Evolutionary conservation across 2,888 invertebrate genomes (phyloP).

Genomic region (Aleiodes testaceus): DNA sequence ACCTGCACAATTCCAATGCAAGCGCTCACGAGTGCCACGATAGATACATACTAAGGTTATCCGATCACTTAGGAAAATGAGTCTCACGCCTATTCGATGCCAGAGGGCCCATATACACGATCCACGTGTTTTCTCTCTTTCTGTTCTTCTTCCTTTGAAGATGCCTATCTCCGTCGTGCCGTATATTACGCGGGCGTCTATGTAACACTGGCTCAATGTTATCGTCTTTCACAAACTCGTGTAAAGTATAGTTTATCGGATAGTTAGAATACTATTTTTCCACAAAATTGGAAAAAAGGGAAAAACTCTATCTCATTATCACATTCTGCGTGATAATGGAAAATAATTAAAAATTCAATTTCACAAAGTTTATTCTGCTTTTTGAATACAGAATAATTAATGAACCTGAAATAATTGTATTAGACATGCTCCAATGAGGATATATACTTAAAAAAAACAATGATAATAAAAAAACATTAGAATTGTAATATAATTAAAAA

Average conservation of each 20-base stretch:
- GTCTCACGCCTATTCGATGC: constrained; percentile 54
- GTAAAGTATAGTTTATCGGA: constrained; percentile 61
- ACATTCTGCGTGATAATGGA: no score
- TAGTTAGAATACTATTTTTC: constrained; percentile 56
- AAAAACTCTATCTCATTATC: no score
- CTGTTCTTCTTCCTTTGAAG: background rate
- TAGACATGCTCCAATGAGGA: no score
- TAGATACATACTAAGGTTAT: constrained; percentile 47
- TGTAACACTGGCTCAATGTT: constrained; percentile 5
- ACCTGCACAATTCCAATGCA: constrained; percentile 7
- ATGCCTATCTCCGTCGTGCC: constrained; percentile 34
- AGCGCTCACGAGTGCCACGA: constrained; percentile 9
- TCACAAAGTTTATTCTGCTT: no score
- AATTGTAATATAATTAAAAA: no score
- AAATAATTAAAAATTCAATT: no score
- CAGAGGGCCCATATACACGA: constrained; percentile 41
- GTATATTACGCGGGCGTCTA: constrained; percentile 25
- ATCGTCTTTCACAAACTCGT: constrained; percentile 33
- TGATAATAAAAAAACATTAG: no score
- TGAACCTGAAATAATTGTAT: no score
- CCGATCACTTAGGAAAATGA: constrained; percentile 63
- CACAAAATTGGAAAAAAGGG: no score
- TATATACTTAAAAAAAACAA: no score
- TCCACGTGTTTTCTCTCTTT: constrained; percentile 33
- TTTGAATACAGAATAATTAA: no score